phyloP scores from a whole-genome alignment of 2,113 vertebrate species.

The Heterocephalus glaber region DNA sequence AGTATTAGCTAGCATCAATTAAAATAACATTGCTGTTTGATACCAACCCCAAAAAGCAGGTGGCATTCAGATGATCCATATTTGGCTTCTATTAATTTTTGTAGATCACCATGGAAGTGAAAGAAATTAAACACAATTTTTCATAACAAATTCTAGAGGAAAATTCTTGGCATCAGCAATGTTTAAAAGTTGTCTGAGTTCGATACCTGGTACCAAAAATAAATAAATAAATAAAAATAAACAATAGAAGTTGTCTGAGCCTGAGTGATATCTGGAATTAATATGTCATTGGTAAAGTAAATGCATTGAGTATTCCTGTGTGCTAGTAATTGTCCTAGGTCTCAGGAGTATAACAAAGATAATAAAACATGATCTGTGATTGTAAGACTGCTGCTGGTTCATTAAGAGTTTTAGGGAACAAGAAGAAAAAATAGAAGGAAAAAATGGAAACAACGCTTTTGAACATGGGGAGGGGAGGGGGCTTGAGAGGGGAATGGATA shows the following conservation, averaged over 20 bases:
- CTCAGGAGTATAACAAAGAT: constrained; percentile 4
- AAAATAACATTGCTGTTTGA: not conserved
- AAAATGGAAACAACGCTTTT: no score
- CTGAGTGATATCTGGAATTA: not conserved
- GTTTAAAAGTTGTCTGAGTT: not conserved
- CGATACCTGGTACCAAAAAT: no score
- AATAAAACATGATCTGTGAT: not conserved
- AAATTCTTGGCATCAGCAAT: not conserved
- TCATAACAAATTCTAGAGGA: not conserved
- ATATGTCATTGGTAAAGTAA: not conserved
- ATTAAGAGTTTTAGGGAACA: not conserved
- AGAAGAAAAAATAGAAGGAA: no score
- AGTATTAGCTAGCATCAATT: not conserved
- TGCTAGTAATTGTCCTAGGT: not conserved
- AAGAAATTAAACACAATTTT: not conserved
- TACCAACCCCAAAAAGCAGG: not conserved
- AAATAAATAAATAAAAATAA: no score
- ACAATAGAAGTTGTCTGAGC: not conserved
- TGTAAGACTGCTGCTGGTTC: not conserved
- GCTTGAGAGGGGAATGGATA: no score
- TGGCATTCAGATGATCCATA: not conserved
- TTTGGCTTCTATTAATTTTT: not conserved
- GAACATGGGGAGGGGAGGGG: no score
- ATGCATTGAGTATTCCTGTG: not conserved
- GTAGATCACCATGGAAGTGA: not conserved